Percentiles rank a stretch among this genome's conserved stretches.
Conservation (phyloP, 2,797 vertebrate species). For the Myiotriccus ornatus region DNA sequence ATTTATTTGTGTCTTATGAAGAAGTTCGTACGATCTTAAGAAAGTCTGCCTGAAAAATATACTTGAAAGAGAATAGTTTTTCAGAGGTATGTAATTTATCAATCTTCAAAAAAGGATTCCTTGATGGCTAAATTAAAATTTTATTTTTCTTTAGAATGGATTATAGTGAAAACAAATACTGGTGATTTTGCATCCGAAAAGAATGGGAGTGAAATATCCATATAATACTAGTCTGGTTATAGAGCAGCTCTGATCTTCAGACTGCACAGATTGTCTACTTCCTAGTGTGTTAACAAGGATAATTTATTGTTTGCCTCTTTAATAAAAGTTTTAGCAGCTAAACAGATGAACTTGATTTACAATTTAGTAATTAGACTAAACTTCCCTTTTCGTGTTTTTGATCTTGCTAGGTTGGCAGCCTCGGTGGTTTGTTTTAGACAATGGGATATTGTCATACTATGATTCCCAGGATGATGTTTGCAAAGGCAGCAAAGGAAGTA, state of each 20-base stretch:
- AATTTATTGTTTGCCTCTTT: not conserved
- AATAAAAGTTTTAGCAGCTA: not conserved
- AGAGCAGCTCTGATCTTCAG: not conserved
- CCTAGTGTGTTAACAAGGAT: not conserved
- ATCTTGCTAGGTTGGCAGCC: slow-evolving; percentile 91
- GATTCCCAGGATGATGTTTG: slow-evolving; percentile 96
- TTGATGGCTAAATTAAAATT: not conserved
- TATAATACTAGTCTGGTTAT: not conserved
- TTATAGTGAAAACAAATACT: not conserved
- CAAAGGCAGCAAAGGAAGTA: slow-evolving; percentile 97
- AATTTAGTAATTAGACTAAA: not conserved
- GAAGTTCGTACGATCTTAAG: not conserved
- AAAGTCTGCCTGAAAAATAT: not conserved
- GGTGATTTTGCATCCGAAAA: not conserved
- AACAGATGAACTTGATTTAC: not conserved
- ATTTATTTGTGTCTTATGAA: not conserved
- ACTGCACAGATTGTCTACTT: not conserved
- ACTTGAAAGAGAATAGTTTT: not conserved
- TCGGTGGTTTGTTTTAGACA: slow-evolving; percentile 94
- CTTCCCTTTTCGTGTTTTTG: not conserved
- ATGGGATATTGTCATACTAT: slow-evolving; percentile 94
- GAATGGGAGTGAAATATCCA: not conserved
- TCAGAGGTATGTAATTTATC: not conserved
- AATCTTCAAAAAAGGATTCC: not conserved
- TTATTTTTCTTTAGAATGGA: not conserved